phyloP scores from a whole-genome alignment of 2,113 vertebrate genomes.

The Solea senegalensis region DNA sequence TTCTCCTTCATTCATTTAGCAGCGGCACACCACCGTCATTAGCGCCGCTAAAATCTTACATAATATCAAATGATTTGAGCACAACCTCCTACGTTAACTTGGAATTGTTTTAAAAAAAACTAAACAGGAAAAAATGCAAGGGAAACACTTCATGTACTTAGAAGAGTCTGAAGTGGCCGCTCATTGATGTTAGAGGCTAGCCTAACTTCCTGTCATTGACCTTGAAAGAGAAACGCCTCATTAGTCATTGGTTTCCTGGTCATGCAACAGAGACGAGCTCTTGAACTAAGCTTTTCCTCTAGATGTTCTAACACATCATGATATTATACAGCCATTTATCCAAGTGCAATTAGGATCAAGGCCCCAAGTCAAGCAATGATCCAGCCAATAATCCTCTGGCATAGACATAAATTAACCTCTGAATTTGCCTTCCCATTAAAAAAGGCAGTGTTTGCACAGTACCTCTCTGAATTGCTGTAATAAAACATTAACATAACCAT shows the following conservation, averaged over 20 bases:
- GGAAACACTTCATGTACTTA: not conserved
- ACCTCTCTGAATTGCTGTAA: conserved; percentile 4
- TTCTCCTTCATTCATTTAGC: no score
- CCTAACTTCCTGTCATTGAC: conserved; percentile 48
- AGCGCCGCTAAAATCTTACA: no score
- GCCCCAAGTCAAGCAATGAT: not conserved
- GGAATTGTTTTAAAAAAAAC: not conserved
- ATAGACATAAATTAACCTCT: conserved; percentile 1
- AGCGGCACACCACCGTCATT: no score
- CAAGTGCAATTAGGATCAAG: not conserved
- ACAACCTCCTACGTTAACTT: no score
- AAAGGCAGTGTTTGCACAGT: conserved; percentile 3
- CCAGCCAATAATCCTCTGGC: not conserved
- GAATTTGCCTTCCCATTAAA: not conserved
- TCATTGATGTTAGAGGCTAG: not conserved
- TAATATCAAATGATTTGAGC: no score
- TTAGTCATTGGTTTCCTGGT: conserved; percentile 45
- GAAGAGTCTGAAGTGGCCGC: not conserved
- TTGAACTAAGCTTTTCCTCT: conserved; percentile 3
- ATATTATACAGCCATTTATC: not conserved
- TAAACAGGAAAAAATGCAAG: conserved; percentile 2
- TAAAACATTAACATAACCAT: conserved; percentile 16
- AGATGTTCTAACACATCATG: not conserved
- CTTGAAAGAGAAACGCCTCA: conserved; percentile 45
- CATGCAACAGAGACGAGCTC: conserved; percentile 7